Base-by-base conservation (phyloP, 1,140 invertebrate genomes). In the Saxidomus purpurata region DNA sequence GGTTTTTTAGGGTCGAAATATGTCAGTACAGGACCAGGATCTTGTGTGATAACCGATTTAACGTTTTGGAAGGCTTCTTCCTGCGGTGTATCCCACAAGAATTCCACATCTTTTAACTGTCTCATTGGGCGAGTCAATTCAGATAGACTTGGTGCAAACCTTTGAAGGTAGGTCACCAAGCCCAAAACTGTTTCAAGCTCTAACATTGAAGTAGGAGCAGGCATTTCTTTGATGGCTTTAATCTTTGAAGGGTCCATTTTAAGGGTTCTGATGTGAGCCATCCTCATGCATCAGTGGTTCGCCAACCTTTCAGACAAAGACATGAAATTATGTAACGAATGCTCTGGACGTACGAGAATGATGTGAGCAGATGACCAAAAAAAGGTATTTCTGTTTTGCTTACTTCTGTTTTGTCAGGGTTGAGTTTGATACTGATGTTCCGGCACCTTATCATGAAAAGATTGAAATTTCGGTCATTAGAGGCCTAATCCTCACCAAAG, bases 51-150 rank as follows among this genome's bases (percentile, higher is more conserved):
- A 22, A 63, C n/a, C n/a, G 8, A 8, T 31, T 69, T 69, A 13
- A 69, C 67, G 8, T 69, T 69, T 34, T 31, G 31, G 31, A 69
- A 69, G 11, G 8, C 28, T 19, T 69, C 28, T 19, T 19, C 28
- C 31, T 69, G 67, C 0, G 81, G 67, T n/a, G 52, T 34, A 25
- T 89, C 40, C 87, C 80, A 89, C 9, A 19, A 17, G 61, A 79
- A 79, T 49, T 19, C 9, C n/a, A n/a, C 28, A 9, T 79, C 28
- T 22, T 79, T 22, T 25, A 79, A 19, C 38, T 49, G 38, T 79
- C 76, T 79, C 28, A 79, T 47, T 47, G 76, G 76, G 38, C 19
- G 15, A 31, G 40, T 79, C 34, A 79, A 15, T n/a, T 79, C 76
- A 22, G 76, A 47, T 47, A 79, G 43, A 47, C 38, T 79, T 49